Conservation (phyloP, 2,888 invertebrate species). For the Synergus umbraculus region DNA sequence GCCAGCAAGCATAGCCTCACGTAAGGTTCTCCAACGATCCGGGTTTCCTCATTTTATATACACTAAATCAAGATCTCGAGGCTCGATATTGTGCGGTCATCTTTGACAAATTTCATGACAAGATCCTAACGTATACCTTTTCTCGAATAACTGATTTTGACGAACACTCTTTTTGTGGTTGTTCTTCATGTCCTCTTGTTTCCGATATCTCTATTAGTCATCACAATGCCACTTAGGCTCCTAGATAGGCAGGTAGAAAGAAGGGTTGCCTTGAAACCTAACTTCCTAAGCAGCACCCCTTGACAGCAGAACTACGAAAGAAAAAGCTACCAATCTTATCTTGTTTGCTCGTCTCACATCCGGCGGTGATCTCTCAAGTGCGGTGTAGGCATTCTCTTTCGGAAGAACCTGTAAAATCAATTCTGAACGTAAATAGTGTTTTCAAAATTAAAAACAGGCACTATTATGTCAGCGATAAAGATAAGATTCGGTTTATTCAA, state of each 20-base stretch:
- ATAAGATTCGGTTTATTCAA: background rate
- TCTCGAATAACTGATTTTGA: conserved; percentile 7
- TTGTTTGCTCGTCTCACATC: conserved; percentile 10
- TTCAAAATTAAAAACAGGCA: background rate
- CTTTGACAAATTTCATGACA: conserved; percentile 16
- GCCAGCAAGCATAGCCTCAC: conserved; percentile 65
- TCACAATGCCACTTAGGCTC: background rate
- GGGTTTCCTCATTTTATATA: conserved; percentile 49
- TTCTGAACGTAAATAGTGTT: background rate
- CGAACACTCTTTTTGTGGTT: background rate
- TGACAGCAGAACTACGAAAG: background rate
- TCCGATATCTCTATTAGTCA: conserved; percentile 9
- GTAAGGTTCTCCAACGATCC: conserved; percentile 61
- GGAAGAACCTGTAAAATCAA: conserved; percentile 14
- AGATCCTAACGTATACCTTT: background rate
- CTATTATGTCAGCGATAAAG: background rate
- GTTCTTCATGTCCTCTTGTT: background rate
- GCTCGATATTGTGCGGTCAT: conserved; percentile 58
- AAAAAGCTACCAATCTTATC: conserved; percentile 24
- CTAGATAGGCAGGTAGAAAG: background rate
- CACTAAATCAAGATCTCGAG: conserved; percentile 63
- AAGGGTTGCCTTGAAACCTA: conserved; percentile 6
- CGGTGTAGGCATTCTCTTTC: background rate
- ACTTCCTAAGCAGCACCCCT: conserved; percentile 16
- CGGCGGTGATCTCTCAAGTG: conserved; percentile 6